Percentiles rank a stretch among this genome's conserved stretches.
Evolutionary conservation across 1,140 invertebrate genomes (phyloP).

Genomic region (Drosophila tristis): DNA sequence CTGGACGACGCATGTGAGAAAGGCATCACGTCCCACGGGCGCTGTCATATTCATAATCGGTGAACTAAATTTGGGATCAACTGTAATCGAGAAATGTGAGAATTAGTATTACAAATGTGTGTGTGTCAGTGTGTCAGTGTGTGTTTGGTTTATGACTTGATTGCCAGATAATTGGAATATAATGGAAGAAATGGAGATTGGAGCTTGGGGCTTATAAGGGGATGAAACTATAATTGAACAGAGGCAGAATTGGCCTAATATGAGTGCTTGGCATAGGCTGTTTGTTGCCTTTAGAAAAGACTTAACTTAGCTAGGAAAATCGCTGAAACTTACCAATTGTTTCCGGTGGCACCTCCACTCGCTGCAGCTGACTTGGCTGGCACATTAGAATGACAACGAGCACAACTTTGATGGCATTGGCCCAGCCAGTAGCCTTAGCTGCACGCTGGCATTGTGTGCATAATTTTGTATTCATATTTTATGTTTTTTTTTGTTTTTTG

Average conservation of each 20-base stretch:
- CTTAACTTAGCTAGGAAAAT: neutral
- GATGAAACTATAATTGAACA: neutral
- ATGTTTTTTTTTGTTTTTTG: neutral
- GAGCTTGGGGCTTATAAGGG: constrained; percentile 11
- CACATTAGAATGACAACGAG: constrained; percentile 63
- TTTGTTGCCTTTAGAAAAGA: neutral
- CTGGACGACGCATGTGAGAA: constrained; percentile 92
- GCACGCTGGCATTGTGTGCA: neutral
- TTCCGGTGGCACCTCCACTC: constrained; percentile 73
- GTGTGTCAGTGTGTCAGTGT: neutral
- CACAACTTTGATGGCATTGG: constrained; percentile 23
- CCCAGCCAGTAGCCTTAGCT: neutral
- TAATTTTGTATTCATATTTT: constrained; percentile 41
- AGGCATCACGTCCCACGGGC: constrained; percentile 92
- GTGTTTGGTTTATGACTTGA: constrained; percentile 21
- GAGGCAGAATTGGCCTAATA: neutral
- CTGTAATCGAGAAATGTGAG: constrained; percentile 85
- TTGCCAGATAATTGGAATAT: constrained; percentile 47
- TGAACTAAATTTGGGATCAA: constrained; percentile 92
- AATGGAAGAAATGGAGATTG: constrained; percentile 20
- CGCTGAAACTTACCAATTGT: constrained; percentile 66
- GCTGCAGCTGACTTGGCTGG: constrained; percentile 56
- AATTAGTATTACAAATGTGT: constrained; percentile 26
- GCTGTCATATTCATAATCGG: constrained; percentile 93
- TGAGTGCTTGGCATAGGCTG: no score